phyloP scores from a whole-genome alignment of 2,888 invertebrate genomes.

The Apantesis nais region DNA sequence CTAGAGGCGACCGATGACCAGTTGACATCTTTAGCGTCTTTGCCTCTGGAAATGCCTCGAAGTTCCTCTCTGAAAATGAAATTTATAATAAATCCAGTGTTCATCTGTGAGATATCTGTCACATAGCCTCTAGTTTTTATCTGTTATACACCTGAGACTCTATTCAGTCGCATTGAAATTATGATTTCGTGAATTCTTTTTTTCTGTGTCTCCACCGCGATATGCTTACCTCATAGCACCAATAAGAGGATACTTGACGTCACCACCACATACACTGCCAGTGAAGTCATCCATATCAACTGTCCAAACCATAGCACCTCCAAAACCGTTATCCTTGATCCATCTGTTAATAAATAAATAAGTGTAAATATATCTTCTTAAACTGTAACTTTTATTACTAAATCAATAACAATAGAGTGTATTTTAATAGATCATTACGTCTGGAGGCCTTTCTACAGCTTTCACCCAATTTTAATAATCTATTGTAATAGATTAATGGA shows the following conservation, averaged over 20 bases:
- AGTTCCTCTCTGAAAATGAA: constrained; percentile 90
- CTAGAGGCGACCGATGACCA: constrained; percentile 92
- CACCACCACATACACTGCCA: constrained; percentile 92
- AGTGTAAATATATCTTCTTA: too few relatives aligned
- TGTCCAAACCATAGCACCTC: constrained; percentile 98
- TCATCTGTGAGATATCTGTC: background rate
- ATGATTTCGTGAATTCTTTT: background rate
- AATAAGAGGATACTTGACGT: constrained; percentile 95
- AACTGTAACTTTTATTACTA: background rate
- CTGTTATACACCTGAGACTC: background rate
- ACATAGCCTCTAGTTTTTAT: background rate
- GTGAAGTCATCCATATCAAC: constrained; percentile 97
- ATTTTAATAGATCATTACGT: background rate
- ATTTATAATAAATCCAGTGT: background rate
- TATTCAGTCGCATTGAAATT: background rate
- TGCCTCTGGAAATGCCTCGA: constrained; percentile 92
- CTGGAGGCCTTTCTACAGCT: background rate
- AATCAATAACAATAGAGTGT: background rate
- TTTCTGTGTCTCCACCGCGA: background rate
- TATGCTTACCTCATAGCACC: constrained; percentile 91
- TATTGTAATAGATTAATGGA: too few relatives aligned
- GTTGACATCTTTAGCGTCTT: constrained; percentile 93
- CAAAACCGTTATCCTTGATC: constrained; percentile 94
- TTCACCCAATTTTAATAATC: background rate
- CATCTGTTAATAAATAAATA: constrained; percentile 76